Percentiles rank a stretch among this genome's conserved stretches.
Evolutionary conservation across 2,888 invertebrate genomes (phyloP).

Genomic region (Hyalella azteca): DNA sequence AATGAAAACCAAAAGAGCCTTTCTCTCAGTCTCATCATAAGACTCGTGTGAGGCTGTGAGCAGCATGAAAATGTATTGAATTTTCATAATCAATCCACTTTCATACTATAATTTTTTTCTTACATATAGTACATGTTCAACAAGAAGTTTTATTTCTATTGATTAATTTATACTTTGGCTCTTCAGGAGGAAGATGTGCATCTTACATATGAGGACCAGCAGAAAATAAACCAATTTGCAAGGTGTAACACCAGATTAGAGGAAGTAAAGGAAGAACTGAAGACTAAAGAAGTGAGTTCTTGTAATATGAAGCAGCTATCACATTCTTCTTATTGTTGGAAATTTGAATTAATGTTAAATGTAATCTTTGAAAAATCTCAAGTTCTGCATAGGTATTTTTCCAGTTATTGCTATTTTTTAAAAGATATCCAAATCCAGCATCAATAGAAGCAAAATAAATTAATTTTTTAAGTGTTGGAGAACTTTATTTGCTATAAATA

Average conservation of each 20-base stretch:
- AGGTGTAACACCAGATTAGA: conserved; percentile 89
- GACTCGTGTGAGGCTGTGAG: too few relatives aligned
- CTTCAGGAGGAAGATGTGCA: conserved; percentile 85
- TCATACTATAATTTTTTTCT: too few relatives aligned
- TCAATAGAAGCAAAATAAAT: neutral
- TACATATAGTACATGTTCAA: too few relatives aligned
- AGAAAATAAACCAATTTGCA: conserved; percentile 96
- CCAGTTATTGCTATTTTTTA: neutral
- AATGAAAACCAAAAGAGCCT: too few relatives aligned
- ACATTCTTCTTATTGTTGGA: neutral
- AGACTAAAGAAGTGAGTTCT: conserved; percentile 73
- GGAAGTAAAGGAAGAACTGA: conserved; percentile 86
- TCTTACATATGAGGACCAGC: conserved; percentile 95
- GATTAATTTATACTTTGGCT: conserved; percentile 5
- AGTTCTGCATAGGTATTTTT: neutral
- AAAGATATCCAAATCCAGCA: neutral
- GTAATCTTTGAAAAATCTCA: neutral
- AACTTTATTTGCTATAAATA: neutral
- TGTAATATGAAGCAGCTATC: neutral
- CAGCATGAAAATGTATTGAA: too few relatives aligned
- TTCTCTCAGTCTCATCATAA: too few relatives aligned
- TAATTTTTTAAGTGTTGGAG: neutral
- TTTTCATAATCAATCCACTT: too few relatives aligned
- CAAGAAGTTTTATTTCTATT: neutral
- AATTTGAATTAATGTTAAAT: neutral